Evolutionary conservation across 2,113 vertebrate genomes (phyloP).

Genomic region (Psilopogon haemacephalus): DNA sequence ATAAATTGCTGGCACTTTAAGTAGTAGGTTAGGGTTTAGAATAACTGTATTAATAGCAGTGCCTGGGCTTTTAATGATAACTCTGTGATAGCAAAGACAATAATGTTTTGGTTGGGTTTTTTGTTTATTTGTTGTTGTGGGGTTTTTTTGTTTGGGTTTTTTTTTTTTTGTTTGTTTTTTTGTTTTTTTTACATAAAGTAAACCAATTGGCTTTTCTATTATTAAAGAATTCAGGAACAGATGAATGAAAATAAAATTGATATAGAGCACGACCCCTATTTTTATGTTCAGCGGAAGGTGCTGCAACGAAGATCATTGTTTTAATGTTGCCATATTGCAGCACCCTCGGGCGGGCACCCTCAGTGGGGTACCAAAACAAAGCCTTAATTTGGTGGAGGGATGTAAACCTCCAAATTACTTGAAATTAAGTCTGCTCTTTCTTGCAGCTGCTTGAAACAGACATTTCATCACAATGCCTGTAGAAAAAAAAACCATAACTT

Average conservation of each 20-base stretch:
- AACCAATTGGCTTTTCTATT: background rate
- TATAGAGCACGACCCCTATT: background rate
- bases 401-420: background rate
- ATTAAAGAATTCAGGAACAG: background rate
- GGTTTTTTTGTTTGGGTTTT: background rate
- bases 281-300: background rate
- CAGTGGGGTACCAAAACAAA: background rate
- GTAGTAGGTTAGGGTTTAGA: background rate
- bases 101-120: background rate
- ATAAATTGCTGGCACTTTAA: background rate
- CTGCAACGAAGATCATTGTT: background rate
- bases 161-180: background rate
- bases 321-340: background rate
- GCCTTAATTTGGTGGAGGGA: background rate
- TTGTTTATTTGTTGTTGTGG: background rate
- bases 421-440: background rate
- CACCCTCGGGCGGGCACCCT: background rate
- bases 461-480: background rate
- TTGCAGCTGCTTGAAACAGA: background rate
- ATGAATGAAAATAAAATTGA: background rate
- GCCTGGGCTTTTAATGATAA: background rate
- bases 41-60: background rate
- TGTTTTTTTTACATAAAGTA: background rate
- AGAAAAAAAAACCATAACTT: background rate
- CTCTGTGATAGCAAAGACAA: background rate